Conservation (phyloP, 2,888 invertebrate genomes). For the Ophion slaviceki region DNA sequence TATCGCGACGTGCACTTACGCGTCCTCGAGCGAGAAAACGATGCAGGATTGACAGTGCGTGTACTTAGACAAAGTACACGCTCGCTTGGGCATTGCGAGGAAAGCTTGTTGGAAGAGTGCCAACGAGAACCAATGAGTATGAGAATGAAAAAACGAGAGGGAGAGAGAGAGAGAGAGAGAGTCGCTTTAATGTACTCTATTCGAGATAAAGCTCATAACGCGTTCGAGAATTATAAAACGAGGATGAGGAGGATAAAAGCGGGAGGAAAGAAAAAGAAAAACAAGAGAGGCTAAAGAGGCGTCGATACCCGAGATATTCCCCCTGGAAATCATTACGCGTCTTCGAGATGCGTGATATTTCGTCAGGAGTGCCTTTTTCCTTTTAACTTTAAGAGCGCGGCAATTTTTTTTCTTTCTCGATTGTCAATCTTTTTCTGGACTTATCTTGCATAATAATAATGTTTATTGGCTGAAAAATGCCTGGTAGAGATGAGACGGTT, state of each 20-base stretch:
- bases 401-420: neutral
- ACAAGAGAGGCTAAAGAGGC: conserved; percentile 41
- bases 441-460: neutral
- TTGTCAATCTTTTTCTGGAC: neutral
- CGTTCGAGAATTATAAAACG: conserved; percentile 61
- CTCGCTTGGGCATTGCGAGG: conserved; percentile 76
- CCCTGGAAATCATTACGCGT: conserved; percentile 18
- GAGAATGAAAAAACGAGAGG: conserved; percentile 13
- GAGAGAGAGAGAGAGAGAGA: conserved; percentile 57
- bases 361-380: neutral
- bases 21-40: conserved; percentile 56
- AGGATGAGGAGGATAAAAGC: conserved; percentile 36
- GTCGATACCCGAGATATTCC: conserved; percentile 37
- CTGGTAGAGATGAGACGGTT: too few relatives aligned
- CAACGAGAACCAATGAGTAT: conserved; percentile 45
- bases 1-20: conserved; percentile 77
- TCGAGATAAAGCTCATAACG: conserved; percentile 76
- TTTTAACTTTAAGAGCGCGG: neutral
- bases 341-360: conserved; percentile 3
- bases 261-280: conserved; percentile 20
- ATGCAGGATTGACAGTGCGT: conserved; percentile 56
- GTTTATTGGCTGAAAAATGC: too few relatives aligned
- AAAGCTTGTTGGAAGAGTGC: conserved; percentile 59
- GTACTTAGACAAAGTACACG: conserved; percentile 77
- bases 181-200: conserved; percentile 69